These are phyloP conservation scores for Atta texana DNA, from an alignment of 1,140 invertebrate species.

Conservation along the genomic window DNA sequence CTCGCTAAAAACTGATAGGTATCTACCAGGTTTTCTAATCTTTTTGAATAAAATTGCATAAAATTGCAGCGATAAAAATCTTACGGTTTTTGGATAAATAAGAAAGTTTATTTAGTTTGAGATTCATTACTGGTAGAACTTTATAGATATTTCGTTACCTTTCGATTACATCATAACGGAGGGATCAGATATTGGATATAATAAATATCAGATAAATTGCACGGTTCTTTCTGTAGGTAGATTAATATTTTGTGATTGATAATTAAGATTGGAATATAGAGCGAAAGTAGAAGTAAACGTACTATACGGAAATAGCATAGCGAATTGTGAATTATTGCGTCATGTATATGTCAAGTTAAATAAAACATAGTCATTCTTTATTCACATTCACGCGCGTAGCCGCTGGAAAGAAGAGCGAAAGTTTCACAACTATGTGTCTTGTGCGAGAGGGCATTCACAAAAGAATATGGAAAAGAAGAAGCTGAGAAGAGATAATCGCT, in stretches of 20 bases:
- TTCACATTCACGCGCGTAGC: constrained; percentile 19
- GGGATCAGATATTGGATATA: not conserved
- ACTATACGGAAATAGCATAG: not conserved
- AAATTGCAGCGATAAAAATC: constrained; percentile 1
- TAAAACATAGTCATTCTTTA: constrained; percentile 35
- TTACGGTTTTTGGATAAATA: constrained; percentile 12
- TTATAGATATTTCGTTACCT: not conserved
- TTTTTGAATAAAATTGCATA: not conserved
- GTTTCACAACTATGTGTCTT: constrained; percentile 6
- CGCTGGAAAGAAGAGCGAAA: constrained; percentile 12
- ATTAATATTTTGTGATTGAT: constrained; percentile 13
- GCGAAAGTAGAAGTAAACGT: not conserved
- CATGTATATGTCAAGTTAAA: constrained; percentile 19
- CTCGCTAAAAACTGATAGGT: not conserved
- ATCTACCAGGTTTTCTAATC: not conserved
- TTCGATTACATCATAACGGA: not conserved
- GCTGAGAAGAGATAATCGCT: constrained; percentile 28
- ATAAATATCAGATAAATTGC: not conserved
- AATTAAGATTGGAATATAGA: not conserved
- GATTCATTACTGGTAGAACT: not conserved
- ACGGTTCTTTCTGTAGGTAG: no score
- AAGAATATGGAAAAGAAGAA: constrained; percentile 25
- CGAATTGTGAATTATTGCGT: constrained; percentile 22
- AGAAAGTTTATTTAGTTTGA: not conserved
- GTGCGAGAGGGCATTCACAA: constrained; percentile 30